Evolutionary conservation across 2,113 vertebrate genomes (phyloP), one percentile per base, ranked within the genome.

Genomic region (Bettongia penicillata): DNA sequence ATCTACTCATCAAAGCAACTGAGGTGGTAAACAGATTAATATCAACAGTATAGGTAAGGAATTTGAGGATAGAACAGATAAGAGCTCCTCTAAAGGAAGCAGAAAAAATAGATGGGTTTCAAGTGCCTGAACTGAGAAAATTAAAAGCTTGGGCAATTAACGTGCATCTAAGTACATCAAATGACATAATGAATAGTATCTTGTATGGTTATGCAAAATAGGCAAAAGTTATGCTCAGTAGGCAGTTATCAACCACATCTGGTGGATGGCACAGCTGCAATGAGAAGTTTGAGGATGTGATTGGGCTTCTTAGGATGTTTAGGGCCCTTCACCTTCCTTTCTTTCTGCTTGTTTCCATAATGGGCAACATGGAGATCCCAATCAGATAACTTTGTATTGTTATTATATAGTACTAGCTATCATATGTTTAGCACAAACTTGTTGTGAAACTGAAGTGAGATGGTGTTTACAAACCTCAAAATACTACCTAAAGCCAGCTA

Each of bases 51-150:
- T 55, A 53, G 22, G 89, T 84, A 57, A 91, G 37, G 49, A 25
- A 7, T 91, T 84, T 94, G 89, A 94, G 48, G 84, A 90, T 53
- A n/a, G 91, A 94, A 47, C 49, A 89, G 91, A 89, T 93, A 89
- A 93, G 49, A 90, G 48, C n/a, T 90, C 84, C n/a, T 51, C 90
- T 91, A 49, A n/a, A 49, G 55, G 37, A 94, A 91, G 31, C 31
- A 47, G 28, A 94, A 90, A 28, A 50, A 90, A 24, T 48, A 68
- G 89, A 19, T 0, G 4, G n/a, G 28, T 51, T 10, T 28, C 51
- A 16, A 24, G 51, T 25, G n/a, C 89, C 31, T 89, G 92, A 94
- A n/a, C 3, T 16, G 57, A 91, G 93, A 53, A 16, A 6, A 48
- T 94, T 91, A 24, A 53, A 93, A 95, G 11, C 51, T 43, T 37